Conservation (phyloP, 2,797 vertebrate genomes). For the Phaenicophaeus curvirostris region DNA sequence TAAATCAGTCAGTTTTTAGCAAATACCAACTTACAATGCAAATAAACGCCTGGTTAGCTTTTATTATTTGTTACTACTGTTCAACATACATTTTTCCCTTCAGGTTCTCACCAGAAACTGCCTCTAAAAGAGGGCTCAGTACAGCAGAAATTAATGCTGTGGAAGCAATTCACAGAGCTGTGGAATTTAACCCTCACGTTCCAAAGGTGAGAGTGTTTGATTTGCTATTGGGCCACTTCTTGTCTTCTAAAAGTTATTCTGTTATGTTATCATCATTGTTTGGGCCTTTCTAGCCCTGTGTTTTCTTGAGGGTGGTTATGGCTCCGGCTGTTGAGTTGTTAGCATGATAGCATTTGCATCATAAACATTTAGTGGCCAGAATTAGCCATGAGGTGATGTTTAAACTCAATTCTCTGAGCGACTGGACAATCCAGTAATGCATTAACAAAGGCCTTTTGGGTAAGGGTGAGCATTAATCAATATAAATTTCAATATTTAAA, state of each 20-base stretch:
- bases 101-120: constrained; percentile 97
- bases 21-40: neutral
- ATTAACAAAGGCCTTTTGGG: neutral
- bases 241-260: neutral
- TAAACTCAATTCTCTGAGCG: neutral
- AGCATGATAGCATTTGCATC: neutral
- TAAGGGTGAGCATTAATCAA: neutral
- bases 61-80: constrained; percentile 25
- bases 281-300: neutral
- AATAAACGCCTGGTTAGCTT: neutral
- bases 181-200: constrained; percentile 99
- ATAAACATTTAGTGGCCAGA: neutral
- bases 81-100: constrained; percentile 33
- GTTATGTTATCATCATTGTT: neutral
- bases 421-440: neutral
- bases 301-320: neutral
- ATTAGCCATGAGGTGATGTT: neutral
- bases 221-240: neutral
- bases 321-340: neutral
- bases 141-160: constrained; percentile 99
- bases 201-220: constrained; percentile 88
- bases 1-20: neutral
- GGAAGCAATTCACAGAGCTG: constrained; percentile 99
- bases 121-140: constrained; percentile 95
- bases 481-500: neutral